These are phyloP conservation scores for Hippocampus zosterae DNA, from an alignment of 2,113 vertebrate genomes.

Conservation along the genomic window DNA sequence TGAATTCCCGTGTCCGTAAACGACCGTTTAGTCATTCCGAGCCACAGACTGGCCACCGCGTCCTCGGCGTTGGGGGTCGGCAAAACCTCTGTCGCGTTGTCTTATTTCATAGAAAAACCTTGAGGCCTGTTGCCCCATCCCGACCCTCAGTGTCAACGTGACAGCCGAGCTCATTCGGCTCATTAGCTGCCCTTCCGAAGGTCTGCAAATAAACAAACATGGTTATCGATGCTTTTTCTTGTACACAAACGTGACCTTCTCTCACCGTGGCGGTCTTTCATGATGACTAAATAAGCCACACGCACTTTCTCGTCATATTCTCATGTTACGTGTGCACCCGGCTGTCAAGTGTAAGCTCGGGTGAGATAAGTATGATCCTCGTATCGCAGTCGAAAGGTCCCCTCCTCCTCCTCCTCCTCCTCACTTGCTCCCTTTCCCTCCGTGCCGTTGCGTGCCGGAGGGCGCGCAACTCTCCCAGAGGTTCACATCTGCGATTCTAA, in stretches of 20 bases:
- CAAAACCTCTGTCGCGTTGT: slow-evolving; percentile 55
- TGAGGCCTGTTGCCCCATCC: slow-evolving; percentile 40
- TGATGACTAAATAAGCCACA: slow-evolving; percentile 3
- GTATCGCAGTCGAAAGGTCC: slow-evolving; percentile 32
- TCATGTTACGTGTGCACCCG: slow-evolving; percentile 3
- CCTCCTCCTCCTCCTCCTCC: neutral
- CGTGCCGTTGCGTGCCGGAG: slow-evolving; percentile 56
- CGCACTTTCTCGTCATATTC: neutral
- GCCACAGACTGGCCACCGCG: slow-evolving; percentile 33
- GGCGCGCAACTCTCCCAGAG: slow-evolving; percentile 66
- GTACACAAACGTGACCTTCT: slow-evolving; percentile 11
- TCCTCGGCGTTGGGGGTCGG: slow-evolving; percentile 41
- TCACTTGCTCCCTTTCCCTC: slow-evolving; percentile 46
- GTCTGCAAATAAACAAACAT: slow-evolving; percentile 21
- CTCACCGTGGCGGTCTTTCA: slow-evolving; percentile 10
- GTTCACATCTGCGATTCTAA: slow-evolving; percentile 68
- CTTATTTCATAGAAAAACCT: slow-evolving; percentile 49
- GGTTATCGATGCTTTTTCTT: slow-evolving; percentile 14
- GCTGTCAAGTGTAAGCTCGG: slow-evolving; percentile 33
- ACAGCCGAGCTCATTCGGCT: neutral
- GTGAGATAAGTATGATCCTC: slow-evolving; percentile 52
- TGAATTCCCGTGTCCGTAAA: slow-evolving; percentile 18
- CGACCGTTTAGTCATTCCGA: slow-evolving; percentile 42
- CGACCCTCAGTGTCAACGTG: slow-evolving; percentile 24
- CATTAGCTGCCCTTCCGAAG: slow-evolving; percentile 33